Base-by-base conservation (phyloP, 2,888 invertebrate genomes). In the Pomacea canaliculata region DNA sequence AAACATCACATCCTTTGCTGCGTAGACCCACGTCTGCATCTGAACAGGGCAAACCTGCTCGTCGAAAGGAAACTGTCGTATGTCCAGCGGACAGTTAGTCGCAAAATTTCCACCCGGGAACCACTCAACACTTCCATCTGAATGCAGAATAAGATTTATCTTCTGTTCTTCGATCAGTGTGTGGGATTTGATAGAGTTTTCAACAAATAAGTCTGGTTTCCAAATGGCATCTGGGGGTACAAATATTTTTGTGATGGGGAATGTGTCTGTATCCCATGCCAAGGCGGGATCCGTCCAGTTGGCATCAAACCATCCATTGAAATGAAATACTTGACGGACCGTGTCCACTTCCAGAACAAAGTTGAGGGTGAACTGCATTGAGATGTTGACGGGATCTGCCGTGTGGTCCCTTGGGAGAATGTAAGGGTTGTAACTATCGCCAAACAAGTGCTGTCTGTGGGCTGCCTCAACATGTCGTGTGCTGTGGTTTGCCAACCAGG, bases 321-420 rank as follows among this genome's bases (percentile, higher is more conserved):
- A 62, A 46, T 37, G 16, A 18, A 59, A 60, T 16, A 60, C 48
- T 18, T 59, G 68, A 12, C 62, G 76, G 70, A n/a, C 23, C 51
- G 1, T 70, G 19, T 70, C 46, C 19, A 19, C 56, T 23, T 23
- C 23, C 48, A n/a, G 12, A 23, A 19, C 18, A 71, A 56, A 13
- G 51, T n/a, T 37, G 73, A 65, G 27, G 68, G 48, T 13, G 68
- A 66, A 13, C 67, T n/a, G 7, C 13, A 56, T 23, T 70, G 66
- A 23, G 70, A 51, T 51, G 76, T 13, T 3, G 3, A 46, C 23
- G 62, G 23, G n/a, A 23, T 19, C 37, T 19, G 70, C 23, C 16
- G 49, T 49, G 70, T 10, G 9, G 51, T 70, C 18, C 16, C 16
- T n/a, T 19, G 60, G 60, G 16, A 18, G 16, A n/a, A 60, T 60